Base-by-base conservation (phyloP, 2,888 invertebrate species). In the Teleiodes luculella region DNA sequence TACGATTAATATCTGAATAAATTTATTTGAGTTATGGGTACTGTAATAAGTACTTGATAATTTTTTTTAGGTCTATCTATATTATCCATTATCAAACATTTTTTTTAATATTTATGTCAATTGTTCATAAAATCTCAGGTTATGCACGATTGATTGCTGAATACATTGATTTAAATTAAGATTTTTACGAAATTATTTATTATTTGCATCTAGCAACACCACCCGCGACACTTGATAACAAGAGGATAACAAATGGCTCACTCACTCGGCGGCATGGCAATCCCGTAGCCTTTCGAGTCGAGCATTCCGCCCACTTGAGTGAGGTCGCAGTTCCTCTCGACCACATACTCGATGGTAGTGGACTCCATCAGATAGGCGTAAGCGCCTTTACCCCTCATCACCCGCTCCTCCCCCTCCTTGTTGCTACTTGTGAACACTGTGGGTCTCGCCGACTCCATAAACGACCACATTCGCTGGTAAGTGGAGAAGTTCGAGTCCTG, bases 301-400 rank as follows among this genome's bases (percentile, higher is more conserved):
- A 98, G 90, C 90, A 97, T 93, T 1, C 96, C 95, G 0, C 98
- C 98, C 20, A 98, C 95, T 91, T 97, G 96, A 39, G 95, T 95
- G 59, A 98, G 92, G 60, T 97, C 96, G 73, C 98, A 98, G 72
- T 96, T 94, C 60, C 97, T 91, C 77, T 97, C 96, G 48, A 96
- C 95, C 36, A 95, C 95, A 74, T 98, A 99, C 77, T 99, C 99
- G 61, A 99, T 97, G 20, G 96, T 95, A 0, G 98, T 97, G 0
- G 97, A 98, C 83, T 99, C 99, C 97, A 99, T 98, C 28, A 99
- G 91, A 77, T 97, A 99, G 0, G 99, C 99, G 78, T 98, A 99
- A 47, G 94, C 93, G 41, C 95, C 95, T 76, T 95, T 95, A 13
- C 94, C 95, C 72, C 95, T 93, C 57, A 94, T 91, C 0, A 98